Base-by-base conservation (phyloP, 2,797 vertebrate species). In the Hydrophis major region DNA sequence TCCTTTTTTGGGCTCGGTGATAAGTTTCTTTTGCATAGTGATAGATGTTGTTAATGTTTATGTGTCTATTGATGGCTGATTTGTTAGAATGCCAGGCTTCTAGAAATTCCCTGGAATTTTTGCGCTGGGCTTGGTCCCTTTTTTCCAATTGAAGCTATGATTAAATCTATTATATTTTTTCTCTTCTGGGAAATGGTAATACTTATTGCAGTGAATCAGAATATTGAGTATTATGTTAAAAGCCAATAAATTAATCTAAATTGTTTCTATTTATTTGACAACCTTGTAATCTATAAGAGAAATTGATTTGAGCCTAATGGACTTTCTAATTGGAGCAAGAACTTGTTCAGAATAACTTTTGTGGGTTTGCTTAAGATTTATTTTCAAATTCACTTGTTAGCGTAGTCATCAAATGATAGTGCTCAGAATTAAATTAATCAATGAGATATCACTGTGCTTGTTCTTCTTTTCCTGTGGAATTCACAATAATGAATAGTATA, bases 271-370 rank as follows among this genome's bases (percentile, higher is more conserved):
- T 61, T 91, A n/a, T n/a, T 42, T 60, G 63, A 86, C 47, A 89
- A 55, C 60, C 47, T 27, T 88, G 59, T 53, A 92, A 89, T 92
- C 74, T 32, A 42, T 63, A 32, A 66, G 88, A 60, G 53, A 74
- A 59, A 93, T 53, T 86, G 50, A 2, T 93, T 1, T 53, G 1
- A 13, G 2, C 0, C 25, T 27, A 88, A 50, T 7, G 90, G 0
- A 95, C 66, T 78, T 94, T 92, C 56, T 94, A 25, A 37, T 93
- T 37, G 59, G 93, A n/a, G 7, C 20, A 74, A 7, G 18, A 14
- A 94, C 3, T 60, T 88, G n/a, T 60, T 93, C 86, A 37, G 14
- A 28, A 42, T 91, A 5, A 2, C 20, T 55, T 61, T 61, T 10
- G 25, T 6, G 8, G 28, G 3, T 56, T 56, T 55, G 25, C 16